These are phyloP conservation scores for Noctuana brunneofusca DNA, from an alignment of 2,888 invertebrate species.

Conservation along the genomic window DNA sequence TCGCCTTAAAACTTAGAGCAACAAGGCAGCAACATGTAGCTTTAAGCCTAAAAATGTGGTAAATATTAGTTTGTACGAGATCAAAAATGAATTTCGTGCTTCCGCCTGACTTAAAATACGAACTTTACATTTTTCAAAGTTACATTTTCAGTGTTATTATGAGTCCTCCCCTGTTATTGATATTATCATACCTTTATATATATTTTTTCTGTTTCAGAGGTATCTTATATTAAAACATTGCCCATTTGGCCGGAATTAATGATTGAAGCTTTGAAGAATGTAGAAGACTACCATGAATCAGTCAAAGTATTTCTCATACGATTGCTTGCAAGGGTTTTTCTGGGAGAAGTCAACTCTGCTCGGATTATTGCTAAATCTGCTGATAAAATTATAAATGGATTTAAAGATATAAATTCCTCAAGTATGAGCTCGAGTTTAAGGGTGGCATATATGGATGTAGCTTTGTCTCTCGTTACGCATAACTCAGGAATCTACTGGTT, in stretches of 20 bases:
- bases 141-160: too few species aligned
- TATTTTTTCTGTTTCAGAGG: slow-evolving; percentile 60
- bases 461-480: slow-evolving; percentile 84
- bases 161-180: too few species aligned
- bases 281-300: slow-evolving; percentile 57
- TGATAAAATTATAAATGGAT: slow-evolving; percentile 51
- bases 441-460: slow-evolving; percentile 86
- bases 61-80: too few species aligned
- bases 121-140: too few species aligned
- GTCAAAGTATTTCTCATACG: slow-evolving; percentile 85
- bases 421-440: slow-evolving; percentile 84
- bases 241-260: slow-evolving; percentile 59
- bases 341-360: slow-evolving; percentile 84
- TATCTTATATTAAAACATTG: slow-evolving; percentile 49
- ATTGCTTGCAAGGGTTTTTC: slow-evolving; percentile 82
- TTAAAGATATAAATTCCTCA: slow-evolving; percentile 55
- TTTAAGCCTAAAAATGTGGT: too few species aligned
- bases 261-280: slow-evolving; percentile 52
- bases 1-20: too few species aligned
- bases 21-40: too few species aligned
- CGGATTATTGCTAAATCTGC: slow-evolving; percentile 72
- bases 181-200: too few species aligned
- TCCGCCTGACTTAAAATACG: too few species aligned
- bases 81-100: too few species aligned
- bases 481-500: slow-evolving; percentile 86